phyloP scores from a whole-genome alignment of 2,113 vertebrate genomes.

The Forbesichthys papilliferus region DNA sequence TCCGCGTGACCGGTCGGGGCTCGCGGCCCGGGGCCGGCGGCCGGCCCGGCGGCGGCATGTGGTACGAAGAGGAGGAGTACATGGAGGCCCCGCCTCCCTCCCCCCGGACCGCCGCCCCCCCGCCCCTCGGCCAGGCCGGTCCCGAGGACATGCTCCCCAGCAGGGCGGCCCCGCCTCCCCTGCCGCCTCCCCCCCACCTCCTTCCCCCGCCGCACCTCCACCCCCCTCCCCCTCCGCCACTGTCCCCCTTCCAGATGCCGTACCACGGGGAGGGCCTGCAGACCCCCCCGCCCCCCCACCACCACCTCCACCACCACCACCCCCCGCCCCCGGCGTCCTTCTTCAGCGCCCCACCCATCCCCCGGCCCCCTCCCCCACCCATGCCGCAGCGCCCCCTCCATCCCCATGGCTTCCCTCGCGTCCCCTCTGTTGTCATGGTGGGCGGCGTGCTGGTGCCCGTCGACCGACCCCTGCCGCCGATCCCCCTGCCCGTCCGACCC shows the following conservation, averaged over 20 bases:
- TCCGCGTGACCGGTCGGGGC: constrained; percentile 86
- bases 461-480: constrained; percentile 56
- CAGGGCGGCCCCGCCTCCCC: constrained; percentile 51
- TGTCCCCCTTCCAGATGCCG: constrained; percentile 59
- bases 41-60: constrained; percentile 65
- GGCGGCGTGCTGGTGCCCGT: constrained; percentile 74
- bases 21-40: constrained; percentile 71
- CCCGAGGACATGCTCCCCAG: constrained; percentile 51
- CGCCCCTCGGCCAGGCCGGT: constrained; percentile 64
- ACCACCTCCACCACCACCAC: constrained; percentile 60
- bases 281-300: constrained; percentile 53
- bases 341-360: constrained; percentile 60
- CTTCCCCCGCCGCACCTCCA: constrained; percentile 69
- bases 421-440: constrained; percentile 75
- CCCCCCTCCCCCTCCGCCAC: constrained; percentile 61
- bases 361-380: constrained; percentile 66
- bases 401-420: constrained; percentile 32
- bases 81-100: constrained; percentile 64
- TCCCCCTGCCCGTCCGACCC: constrained; percentile 50
- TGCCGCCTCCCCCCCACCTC: constrained; percentile 57
- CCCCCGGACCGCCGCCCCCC: constrained; percentile 45
- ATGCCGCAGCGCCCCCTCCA: constrained; percentile 54
- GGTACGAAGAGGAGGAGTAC: constrained; percentile 80
- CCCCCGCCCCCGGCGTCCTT: constrained; percentile 55
- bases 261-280: constrained; percentile 65